Evolutionary conservation across 1,140 invertebrate species (phyloP).

Genomic region (Brevipalpus yothersi): DNA sequence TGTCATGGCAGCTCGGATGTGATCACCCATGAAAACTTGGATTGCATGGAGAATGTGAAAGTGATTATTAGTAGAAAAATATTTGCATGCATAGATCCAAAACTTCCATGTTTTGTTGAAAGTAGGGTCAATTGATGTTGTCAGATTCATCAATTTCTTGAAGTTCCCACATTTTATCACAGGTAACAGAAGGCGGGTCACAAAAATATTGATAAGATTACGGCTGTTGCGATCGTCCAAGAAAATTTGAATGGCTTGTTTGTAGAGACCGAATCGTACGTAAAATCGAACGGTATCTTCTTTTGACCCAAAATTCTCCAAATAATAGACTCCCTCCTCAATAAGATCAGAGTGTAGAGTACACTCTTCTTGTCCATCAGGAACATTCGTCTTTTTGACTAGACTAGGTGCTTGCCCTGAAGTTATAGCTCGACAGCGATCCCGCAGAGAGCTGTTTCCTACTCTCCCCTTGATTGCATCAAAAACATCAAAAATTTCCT

Average conservation of each 20-base stretch:
- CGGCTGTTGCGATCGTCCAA: conserved; percentile 2
- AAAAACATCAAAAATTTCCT: conserved; percentile 4
- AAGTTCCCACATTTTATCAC: conserved; percentile 18
- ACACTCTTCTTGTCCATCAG: neutral
- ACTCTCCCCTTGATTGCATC: neutral
- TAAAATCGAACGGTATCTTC: conserved; percentile 19
- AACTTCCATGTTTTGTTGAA: conserved; percentile 18
- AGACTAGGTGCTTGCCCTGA: neutral
- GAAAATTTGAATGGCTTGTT: conserved; percentile 20
- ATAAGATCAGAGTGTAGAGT: neutral
- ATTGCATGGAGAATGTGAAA: conserved; percentile 19
- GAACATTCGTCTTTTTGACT: neutral
- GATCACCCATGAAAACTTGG: conserved; percentile 14
- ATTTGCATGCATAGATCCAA: conserved; percentile 19
- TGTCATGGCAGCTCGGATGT: conserved; percentile 11
- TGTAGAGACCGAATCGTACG: conserved; percentile 18
- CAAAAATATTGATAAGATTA: conserved; percentile 17
- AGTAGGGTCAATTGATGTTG: conserved; percentile 18
- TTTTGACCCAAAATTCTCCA: conserved; percentile 20
- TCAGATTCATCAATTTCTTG: conserved; percentile 17
- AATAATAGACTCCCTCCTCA: conserved; percentile 17
- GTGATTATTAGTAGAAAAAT: conserved; percentile 18
- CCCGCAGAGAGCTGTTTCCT: neutral
- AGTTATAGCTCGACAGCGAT: neutral
- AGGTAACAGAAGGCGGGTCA: conserved; percentile 20